Base-by-base conservation (phyloP, 1,140 invertebrate species). In the Kradibia gibbosae region DNA sequence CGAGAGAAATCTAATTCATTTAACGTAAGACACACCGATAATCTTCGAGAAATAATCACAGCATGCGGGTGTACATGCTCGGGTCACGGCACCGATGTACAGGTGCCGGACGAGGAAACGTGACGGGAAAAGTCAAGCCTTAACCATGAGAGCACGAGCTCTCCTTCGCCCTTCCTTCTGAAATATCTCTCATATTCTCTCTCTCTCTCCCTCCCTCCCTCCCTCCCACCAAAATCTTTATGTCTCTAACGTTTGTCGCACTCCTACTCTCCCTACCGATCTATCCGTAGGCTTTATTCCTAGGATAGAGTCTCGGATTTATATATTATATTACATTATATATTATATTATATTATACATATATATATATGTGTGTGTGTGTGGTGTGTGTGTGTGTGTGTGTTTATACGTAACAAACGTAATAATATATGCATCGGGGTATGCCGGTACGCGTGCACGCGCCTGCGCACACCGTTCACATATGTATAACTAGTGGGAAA, bases 91-190 rank as follows among this genome's bases (percentile, higher is more conserved):
- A 48, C 42, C 42, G 70, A 48, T 45, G 39, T 71, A 75, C 50
- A 79, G 78, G 78, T 79, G 67, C 67, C 65, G 78, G 67, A 45
- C 34, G 53, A 28, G 65, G 50, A 60, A 79, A 79, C 78, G 78
- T 79, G 78, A 79, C 78, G 67, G 34, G 78, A 60, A 79, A 79
- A 79, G 28, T 50, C 48, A 11, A 31, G 13, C 67, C 65, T 39
- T n/a, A 25, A n/a, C 73, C 73, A 39, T 36, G 73, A 42, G 39
- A 28, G 39, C 74, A 28, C 74, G n/a, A 65, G 39, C 45, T 36
- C 28, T 22, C 25, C n/a, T 5, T 60, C 22, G 45, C 2, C 8
- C 11, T 28, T 8, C 10, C 20, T 1, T n/a, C 45, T 13, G 7
- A 0, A 11, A 10, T 36, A 22, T n/a, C 72, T 55, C 22, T 48